Evolutionary conservation across 2,113 vertebrate genomes (phyloP).

Genomic region (Corythornis madagascariensis): DNA sequence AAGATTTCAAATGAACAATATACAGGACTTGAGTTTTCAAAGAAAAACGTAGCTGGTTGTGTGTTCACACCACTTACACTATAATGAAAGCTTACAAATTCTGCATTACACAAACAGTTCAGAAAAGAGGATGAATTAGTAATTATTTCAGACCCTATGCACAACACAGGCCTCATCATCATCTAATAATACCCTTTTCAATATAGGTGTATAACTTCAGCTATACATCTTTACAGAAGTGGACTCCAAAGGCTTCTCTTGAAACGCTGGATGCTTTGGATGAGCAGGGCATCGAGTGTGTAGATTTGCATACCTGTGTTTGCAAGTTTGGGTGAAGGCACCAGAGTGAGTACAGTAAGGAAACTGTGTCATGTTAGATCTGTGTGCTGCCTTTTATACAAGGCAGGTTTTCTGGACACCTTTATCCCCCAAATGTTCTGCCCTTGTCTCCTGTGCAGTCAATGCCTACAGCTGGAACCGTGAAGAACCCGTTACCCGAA

Average conservation of each 20-base stretch:
- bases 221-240: background rate
- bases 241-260: background rate
- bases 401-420: background rate
- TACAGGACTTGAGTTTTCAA: background rate
- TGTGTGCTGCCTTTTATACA: background rate
- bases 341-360: background rate
- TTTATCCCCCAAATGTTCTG: background rate
- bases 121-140: background rate
- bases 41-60: background rate
- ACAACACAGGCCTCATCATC: background rate
- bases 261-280: background rate
- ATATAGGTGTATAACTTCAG: background rate
- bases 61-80: background rate
- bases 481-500: background rate
- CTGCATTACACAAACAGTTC: background rate
- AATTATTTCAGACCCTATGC: background rate
- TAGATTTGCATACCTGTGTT: background rate
- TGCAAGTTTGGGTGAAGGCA: background rate
- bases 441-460: background rate
- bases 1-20: background rate
- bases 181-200: background rate
- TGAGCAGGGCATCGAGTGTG: background rate
- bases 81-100: background rate
- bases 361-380: background rate
- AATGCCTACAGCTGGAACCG: background rate